A percentile compares a stretch with the other conserved stretches of the same genome.
Conservation (phyloP, 1,140 invertebrate species). For the Danaus plexippus region DNA sequence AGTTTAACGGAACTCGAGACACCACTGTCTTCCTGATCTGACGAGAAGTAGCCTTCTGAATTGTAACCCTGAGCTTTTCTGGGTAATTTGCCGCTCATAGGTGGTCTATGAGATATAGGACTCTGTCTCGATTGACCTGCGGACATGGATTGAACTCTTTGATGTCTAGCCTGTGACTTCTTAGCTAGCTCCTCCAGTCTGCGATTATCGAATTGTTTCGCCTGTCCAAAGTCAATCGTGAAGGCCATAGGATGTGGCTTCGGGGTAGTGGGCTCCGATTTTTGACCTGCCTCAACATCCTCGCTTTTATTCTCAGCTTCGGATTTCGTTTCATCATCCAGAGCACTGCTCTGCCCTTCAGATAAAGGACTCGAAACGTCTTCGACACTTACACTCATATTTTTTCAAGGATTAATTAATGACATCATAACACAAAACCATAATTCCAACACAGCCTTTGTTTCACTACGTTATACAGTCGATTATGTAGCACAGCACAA, state of each 20-base stretch:
- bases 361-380: constrained; percentile 61
- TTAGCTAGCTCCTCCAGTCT: constrained; percentile 78
- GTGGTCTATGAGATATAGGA: constrained; percentile 65
- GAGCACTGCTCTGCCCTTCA: constrained; percentile 47
- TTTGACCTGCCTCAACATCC: constrained; percentile 46
- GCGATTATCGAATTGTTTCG: constrained; percentile 74
- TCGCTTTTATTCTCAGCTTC: constrained; percentile 40
- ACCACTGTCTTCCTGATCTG: constrained; percentile 75
- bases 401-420: constrained; percentile 63
- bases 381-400: constrained; percentile 68
- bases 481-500: constrained; percentile 24
- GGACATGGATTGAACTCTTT: constrained; percentile 79
- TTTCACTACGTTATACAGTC: constrained; percentile 33
- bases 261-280: constrained; percentile 51
- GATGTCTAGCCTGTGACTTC: constrained; percentile 78
- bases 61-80: constrained; percentile 76
- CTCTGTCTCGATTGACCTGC: constrained; percentile 47
- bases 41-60: constrained; percentile 80
- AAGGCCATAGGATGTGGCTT: constrained; percentile 73
- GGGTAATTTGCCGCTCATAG: constrained; percentile 73
- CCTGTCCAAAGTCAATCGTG: constrained; percentile 78
- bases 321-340: constrained; percentile 40
- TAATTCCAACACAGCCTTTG: constrained; percentile 37
- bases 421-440: constrained; percentile 69
- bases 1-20: constrained; percentile 54